Percentiles rank a stretch among this genome's conserved stretches.
Evolutionary conservation across 2,113 vertebrate genomes (phyloP).

Genomic region (Alethe diademata): DNA sequence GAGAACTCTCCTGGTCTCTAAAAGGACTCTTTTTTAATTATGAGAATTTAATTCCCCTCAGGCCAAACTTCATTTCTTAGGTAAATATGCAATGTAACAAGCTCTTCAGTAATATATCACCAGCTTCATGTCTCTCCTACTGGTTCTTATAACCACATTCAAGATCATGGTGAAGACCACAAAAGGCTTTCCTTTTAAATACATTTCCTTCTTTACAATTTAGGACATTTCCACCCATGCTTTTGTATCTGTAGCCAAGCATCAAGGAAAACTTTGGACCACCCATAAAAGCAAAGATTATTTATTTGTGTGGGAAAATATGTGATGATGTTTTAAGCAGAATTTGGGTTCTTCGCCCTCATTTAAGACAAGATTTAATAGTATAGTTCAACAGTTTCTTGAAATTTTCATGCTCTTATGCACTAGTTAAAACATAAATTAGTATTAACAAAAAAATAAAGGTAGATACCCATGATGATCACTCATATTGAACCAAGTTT

Average conservation of each 20-base stretch:
- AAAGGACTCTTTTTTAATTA: background rate
- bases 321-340: background rate
- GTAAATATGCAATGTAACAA: background rate
- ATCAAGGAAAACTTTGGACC: background rate
- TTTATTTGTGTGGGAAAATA: background rate
- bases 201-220: background rate
- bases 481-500: background rate
- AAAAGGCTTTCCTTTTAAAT: background rate
- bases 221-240: background rate
- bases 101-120: background rate
- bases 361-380: background rate
- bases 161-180: background rate
- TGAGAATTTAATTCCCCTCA: background rate
- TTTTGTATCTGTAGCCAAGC: background rate
- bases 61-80: background rate
- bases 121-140: background rate
- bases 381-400: background rate
- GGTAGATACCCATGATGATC: background rate
- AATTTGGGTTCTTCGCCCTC: background rate
- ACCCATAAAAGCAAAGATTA: background rate
- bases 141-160: background rate
- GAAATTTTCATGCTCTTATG: background rate
- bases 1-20: background rate
- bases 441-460: background rate
- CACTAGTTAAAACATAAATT: background rate